Evolutionary conservation across 64 coral and sea anemone genomes (phyloP).

Genomic region (Acropora tenuis): DNA sequence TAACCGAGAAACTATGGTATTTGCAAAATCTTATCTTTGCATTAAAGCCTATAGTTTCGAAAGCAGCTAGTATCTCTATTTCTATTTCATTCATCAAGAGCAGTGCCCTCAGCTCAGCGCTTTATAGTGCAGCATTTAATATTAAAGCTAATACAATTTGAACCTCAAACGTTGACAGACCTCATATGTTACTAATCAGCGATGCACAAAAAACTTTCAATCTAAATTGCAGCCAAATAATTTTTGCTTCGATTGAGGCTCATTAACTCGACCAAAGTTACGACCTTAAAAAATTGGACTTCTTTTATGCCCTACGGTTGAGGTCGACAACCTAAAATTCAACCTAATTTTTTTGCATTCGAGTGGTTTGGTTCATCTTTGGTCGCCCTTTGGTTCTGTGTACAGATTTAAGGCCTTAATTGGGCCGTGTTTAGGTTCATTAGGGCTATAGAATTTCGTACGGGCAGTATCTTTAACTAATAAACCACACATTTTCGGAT

Average conservation of each 20-base stretch:
- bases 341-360: neutral
- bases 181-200: neutral
- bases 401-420: conserved; percentile 9
- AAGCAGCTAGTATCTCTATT: too few relatives aligned
- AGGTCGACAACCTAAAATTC: neutral
- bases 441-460: conserved; percentile 10
- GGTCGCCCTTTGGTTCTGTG: neutral
- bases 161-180: neutral
- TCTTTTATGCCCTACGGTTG: neutral
- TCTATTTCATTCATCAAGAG: too few relatives aligned
- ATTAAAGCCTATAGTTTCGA: too few relatives aligned
- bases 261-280: neutral
- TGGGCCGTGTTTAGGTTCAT: neutral
- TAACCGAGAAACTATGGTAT: too few relatives aligned
- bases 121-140: too few relatives aligned
- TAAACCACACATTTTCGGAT: too few relatives aligned
- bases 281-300: neutral
- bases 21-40: too few relatives aligned
- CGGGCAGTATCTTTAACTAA: neutral
- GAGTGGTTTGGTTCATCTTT: conserved; percentile 13
- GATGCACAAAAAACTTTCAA: neutral
- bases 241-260: neutral
- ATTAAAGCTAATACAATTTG: neutral
- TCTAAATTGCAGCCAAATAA: neutral
- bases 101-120: too few relatives aligned